Evolutionary conservation across 2,888 invertebrate species (phyloP), one percentile per base, ranked within the genome.

Genomic region (Drosophila maculinotata): DNA sequence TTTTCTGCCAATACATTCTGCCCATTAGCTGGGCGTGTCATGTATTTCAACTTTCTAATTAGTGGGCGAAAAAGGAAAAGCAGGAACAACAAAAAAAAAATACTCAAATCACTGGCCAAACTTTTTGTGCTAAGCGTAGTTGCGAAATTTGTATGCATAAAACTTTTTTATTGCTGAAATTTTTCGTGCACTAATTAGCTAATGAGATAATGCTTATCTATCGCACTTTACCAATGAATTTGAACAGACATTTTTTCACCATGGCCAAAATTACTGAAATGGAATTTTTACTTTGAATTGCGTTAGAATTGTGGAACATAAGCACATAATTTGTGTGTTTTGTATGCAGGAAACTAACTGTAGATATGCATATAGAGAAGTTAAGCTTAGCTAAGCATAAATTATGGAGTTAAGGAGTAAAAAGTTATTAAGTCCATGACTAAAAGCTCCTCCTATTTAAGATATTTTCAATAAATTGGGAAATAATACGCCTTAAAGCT

Each of bases 201-300:
- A 82, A 82, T 88, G 86, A 85, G 88, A 87, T 87, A 87, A 88
- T 79, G 65, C 87, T 88, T 82, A 82, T 82, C 87, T 69, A 82
- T 75, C 17, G 76, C 69, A 58, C 33, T 68, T 80, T 70, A 14
- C 87, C 70, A 68, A 84, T 84, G 81, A 66, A 59, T 69, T 60
- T 65, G n/a, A 9, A 1, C 14, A 25, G 17, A n/a, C 8, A 17
- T 25, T 39, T 25, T 54, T 30, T 12, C 10, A 7, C 33, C 15
- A 17, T 6, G 17, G 10, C 23, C 20, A 25, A 35, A 52, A 36
- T 36, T 25, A 31, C 54, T 36, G 20, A 58, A 54, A 15, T 15
- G 42, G 28, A 39, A 41, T 41, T 54, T 56, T 14, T 26, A 15
- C 38, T 38, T 33, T 26, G 25, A 23, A 15, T 57, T 39, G n/a